Evolutionary conservation across 2,888 invertebrate genomes (phyloP).

Genomic region (Zootermopsis nevadensis): DNA sequence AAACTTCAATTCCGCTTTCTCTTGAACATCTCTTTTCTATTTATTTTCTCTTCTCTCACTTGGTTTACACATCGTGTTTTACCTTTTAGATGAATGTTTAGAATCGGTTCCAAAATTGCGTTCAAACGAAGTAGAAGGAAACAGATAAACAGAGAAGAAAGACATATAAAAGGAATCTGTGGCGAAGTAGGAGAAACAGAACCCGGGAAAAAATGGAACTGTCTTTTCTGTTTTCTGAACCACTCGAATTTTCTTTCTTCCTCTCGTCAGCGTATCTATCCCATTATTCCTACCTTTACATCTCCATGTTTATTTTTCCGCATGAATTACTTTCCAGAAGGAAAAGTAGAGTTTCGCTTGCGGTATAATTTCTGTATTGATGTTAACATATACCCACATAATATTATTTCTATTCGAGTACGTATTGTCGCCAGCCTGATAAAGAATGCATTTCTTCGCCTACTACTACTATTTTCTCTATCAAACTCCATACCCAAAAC

Average conservation of each 20-base stretch:
- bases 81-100: constrained; percentile 30
- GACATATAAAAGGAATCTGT: not conserved
- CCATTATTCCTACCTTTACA: not conserved
- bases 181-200: not conserved
- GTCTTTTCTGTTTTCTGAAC: not conserved
- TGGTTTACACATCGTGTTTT: not conserved
- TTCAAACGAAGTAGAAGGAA: not conserved
- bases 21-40: not conserved
- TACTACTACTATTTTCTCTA: no score
- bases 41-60: not conserved
- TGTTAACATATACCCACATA: not conserved
- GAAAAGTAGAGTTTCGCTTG: not conserved
- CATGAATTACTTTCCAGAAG: not conserved
- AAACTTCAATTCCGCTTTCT: not conserved
- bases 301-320: not conserved
- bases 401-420: not conserved
- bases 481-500: no score
- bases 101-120: constrained; percentile 2
- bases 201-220: not conserved
- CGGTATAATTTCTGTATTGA: constrained; percentile 10
- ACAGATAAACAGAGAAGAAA: not conserved
- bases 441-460: not conserved
- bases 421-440: not conserved
- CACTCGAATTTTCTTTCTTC: not conserved
- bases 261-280: not conserved